Evolutionary conservation across 2,113 vertebrate genomes (phyloP).

Genomic region (Rallus limicola): DNA sequence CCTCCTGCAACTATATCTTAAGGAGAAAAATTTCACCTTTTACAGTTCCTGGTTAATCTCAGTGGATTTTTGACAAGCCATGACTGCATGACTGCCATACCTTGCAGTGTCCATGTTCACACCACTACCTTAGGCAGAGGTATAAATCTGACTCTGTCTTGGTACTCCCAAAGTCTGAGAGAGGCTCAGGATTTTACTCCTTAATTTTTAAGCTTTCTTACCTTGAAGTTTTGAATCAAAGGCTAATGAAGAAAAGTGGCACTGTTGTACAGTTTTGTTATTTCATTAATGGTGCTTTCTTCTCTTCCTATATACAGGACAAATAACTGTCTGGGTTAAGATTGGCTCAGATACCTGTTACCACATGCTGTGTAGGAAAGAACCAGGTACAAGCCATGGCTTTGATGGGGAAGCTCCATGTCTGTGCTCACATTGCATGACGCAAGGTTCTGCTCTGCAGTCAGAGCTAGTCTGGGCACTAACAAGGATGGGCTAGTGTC

Average conservation of each 20-base stretch:
- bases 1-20: background rate
- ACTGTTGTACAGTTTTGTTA: background rate
- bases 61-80: background rate
- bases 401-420: background rate
- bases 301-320: background rate
- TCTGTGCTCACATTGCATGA: rapidly evolving
- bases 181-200: background rate
- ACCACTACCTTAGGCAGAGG: background rate
- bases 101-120: background rate
- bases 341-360: background rate
- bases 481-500: background rate
- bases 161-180: background rate
- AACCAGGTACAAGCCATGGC: background rate
- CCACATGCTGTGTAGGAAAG: background rate
- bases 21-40: rapidly evolving
- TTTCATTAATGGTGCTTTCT: background rate
- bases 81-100: background rate
- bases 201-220: background rate
- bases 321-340: background rate
- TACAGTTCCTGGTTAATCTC: background rate
- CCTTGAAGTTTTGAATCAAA: background rate
- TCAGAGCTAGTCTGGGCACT: too few species aligned
- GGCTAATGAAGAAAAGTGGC: background rate
- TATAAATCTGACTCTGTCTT: background rate
- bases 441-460: background rate